These are phyloP conservation scores for Amphiura filiformis DNA, from an alignment of 35 echinoderm and acorn worm species.

Conservation along the genomic window DNA sequence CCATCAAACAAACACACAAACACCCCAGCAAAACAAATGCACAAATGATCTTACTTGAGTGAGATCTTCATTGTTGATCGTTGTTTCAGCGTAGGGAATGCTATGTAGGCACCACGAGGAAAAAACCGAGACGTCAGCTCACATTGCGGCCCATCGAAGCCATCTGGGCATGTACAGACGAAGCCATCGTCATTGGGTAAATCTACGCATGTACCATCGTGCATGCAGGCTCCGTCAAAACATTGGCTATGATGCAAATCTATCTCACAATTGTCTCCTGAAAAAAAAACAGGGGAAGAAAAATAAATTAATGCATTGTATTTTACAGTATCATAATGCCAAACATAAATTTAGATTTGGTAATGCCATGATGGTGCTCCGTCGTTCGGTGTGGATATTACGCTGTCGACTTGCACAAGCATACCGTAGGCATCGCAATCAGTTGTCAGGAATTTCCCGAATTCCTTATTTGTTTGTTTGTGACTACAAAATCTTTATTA, in stretches of 20 bases:
- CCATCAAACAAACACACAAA: too few relatives aligned
- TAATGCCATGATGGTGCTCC: too few relatives aligned
- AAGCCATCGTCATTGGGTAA: constrained; percentile 48
- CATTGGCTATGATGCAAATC: constrained; percentile 26
- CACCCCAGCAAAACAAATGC: too few relatives aligned
- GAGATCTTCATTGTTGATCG: constrained; percentile 76
- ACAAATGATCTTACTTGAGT: constrained; percentile 57
- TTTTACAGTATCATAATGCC: background rate
- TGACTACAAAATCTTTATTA: too few relatives aligned
- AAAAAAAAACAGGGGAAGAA: constrained; percentile 18
- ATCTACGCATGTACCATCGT: constrained; percentile 56
- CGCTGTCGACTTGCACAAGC: too few relatives aligned
- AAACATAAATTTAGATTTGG: too few relatives aligned
- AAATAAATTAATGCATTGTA: constrained; percentile 1
- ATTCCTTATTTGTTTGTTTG: too few relatives aligned
- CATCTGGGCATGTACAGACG: constrained; percentile 50
- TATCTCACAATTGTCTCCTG: constrained; percentile 73
- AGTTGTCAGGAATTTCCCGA: too few relatives aligned
- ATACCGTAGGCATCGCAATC: too few relatives aligned
- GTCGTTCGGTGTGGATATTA: too few relatives aligned
- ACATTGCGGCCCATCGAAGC: constrained; percentile 55
- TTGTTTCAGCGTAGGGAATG: constrained; percentile 64
- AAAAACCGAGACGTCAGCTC: constrained; percentile 59
- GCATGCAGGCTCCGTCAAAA: constrained; percentile 70
- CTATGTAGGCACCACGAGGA: constrained; percentile 76